Base-by-base conservation (phyloP, 2,797 vertebrate species). In the Caiman crocodilus region DNA sequence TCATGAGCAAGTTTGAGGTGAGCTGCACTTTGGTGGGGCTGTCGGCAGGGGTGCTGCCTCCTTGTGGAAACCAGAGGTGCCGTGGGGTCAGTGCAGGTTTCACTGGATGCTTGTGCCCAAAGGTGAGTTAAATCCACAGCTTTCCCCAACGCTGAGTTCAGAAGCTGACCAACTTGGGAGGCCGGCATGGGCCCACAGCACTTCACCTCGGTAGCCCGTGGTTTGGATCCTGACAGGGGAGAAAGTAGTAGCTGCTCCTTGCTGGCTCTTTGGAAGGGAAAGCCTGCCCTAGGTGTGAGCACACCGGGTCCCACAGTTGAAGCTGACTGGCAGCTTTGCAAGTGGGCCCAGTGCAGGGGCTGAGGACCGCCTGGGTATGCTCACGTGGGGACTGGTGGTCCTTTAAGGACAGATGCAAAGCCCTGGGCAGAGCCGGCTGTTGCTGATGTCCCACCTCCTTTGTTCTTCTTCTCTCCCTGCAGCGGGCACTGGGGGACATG, bases 1-100 rank as follows among this genome's bases (percentile, higher is more conserved):
- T 99, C 96, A 99, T 99, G 76, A 98, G 98, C 96, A 99, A 99
- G 97, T 99, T 99, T 89, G 99, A 99, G 99, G 99, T 99, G 95
- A 98, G 98, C 15, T 5, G 59, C 5, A 0, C 14, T 64, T 35
- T 18, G 14, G 18, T 14, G 15, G 32, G 79, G 8, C 75, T 58
- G 50, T 10, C n/a, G 9, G 21, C 2, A 5, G 50, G 17, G 64
- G 10, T 32, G 0, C 17, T 3, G 42, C 26, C 69, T 78, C 61
- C 32, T 50, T 25, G 4, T 14, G 69, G 71, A 82, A 64, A 3
- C n/a, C 42, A 18, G 11, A 58, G 16, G 35, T 15, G 57, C 3
- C 5, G 23, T 87, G 28, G 65, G 63, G 14, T 57, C 55, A 7
- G 50, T 21, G 0, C 58, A n/a, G 30, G 0, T 4, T 61, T 65